Percentiles rank a stretch among this genome's conserved stretches.
Evolutionary conservation across 2,888 invertebrate species (phyloP).

Genomic region (Ditula angustiorana): DNA sequence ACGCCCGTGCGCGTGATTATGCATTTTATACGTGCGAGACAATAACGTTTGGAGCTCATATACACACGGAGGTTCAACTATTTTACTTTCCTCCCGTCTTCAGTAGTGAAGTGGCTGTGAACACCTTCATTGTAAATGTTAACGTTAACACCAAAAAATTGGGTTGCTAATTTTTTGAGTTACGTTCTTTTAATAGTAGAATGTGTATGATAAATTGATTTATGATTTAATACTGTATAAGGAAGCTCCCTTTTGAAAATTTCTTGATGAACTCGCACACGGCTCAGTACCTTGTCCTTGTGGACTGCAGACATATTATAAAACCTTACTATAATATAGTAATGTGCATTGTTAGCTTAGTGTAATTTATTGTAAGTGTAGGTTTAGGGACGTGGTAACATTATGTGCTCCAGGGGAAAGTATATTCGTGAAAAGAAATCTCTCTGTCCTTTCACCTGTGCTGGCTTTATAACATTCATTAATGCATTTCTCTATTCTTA

Average conservation of each 20-base stretch:
- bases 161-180: conserved; percentile 47
- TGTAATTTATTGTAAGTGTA: conserved; percentile 81
- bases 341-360: conserved; percentile 81
- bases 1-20: conserved; percentile 57
- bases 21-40: conserved; percentile 81
- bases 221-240: conserved; percentile 56
- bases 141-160: conserved; percentile 72
- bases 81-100: conserved; percentile 53
- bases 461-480: conserved; percentile 77
- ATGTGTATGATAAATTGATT: conserved; percentile 57
- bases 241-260: conserved; percentile 60
- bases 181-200: conserved; percentile 53
- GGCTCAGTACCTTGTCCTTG: conserved; percentile 76
- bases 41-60: conserved; percentile 74
- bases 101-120: conserved; percentile 78
- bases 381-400: conserved; percentile 74
- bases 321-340: conserved; percentile 71
- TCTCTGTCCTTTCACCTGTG: conserved; percentile 73
- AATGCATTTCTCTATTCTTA: conserved; percentile 68
- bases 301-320: conserved; percentile 71
- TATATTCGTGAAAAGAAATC: conserved; percentile 60
- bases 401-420: conserved; percentile 64
- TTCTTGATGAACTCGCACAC: conserved; percentile 70
- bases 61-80: conserved; percentile 50
- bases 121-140: conserved; percentile 68